Conservation (phyloP, 2,888 invertebrate genomes). For the Kuschelorhynchus macadamiae region DNA sequence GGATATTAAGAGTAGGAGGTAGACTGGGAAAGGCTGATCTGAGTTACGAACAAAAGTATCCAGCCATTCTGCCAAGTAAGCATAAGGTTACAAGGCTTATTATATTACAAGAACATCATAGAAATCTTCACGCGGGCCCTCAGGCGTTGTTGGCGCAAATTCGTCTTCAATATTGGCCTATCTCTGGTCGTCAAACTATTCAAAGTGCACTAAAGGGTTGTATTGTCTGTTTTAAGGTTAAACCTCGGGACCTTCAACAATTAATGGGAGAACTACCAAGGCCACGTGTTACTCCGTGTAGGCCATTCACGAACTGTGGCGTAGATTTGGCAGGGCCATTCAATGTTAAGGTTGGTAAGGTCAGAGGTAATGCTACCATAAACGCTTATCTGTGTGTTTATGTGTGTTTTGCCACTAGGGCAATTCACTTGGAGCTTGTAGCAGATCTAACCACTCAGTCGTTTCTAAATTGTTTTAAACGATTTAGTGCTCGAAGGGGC, state of each 20-base stretch:
- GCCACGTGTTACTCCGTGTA: too few relatives aligned
- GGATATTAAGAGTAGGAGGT: conserved; percentile 16
- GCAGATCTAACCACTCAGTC: conserved; percentile 18
- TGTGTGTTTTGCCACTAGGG: not conserved
- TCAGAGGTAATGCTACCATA: conserved; percentile 12
- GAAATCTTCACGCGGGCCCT: conserved; percentile 33
- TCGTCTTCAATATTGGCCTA: conserved; percentile 28
- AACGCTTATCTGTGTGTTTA: conserved; percentile 34
- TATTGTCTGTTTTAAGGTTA: conserved; percentile 25
- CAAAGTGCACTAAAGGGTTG: not conserved
- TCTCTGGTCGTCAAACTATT: conserved; percentile 14
- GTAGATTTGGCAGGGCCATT: conserved; percentile 28
- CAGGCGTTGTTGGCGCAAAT: conserved; percentile 24
- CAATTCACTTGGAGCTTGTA: conserved; percentile 38
- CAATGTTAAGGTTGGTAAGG: conserved; percentile 7
- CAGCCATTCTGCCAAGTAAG: conserved; percentile 5
- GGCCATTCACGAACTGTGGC: conserved; percentile 31
- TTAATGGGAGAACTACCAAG: too few relatives aligned
- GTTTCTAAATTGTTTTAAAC: conserved; percentile 39
- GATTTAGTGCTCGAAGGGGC: conserved; percentile 43
- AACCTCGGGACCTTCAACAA: too few relatives aligned
- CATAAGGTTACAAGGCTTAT: conserved; percentile 25
- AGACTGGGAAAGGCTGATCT: not conserved
- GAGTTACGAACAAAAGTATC: not conserved
- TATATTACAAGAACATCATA: conserved; percentile 23